Base-by-base conservation (phyloP, 2,113 vertebrate species). In the Lepidothrix coronata region DNA sequence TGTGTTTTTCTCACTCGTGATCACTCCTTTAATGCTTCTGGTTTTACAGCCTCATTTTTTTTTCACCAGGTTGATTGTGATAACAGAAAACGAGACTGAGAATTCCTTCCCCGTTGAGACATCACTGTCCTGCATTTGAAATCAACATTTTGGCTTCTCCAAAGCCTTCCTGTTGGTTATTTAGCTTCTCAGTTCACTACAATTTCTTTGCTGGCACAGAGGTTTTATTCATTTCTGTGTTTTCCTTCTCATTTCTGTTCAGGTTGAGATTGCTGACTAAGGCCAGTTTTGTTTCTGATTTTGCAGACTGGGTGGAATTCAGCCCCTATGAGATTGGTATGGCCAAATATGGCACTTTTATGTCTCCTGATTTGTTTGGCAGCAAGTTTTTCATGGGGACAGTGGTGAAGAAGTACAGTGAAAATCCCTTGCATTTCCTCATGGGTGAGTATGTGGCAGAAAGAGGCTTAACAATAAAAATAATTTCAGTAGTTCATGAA, bases 351-450 rank as follows among this genome's bases (percentile, higher is more conserved):
- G 99, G 99, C 27, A 99, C 99, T 41, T 99, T 99, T 61, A 99
- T 99, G 99, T 97, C 98, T 41, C 99, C 99, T 27, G 98, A 99
- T 96, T 84, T 99, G 93, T 99, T 99, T 94, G 99, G 99, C 93
- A 99, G 99, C 98, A 99, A 99, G 97, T 99, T 99, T 98, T 99
- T 99, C 97, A 99, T 99, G 99, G 99, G 99, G 61, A 99, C 98
- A 21, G 98, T 98, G 77, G 98, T 99, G 68, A 99, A 98, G 97
- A 99, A 98, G 71, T 98, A 99, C 18, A 97, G 97, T 23, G 99
- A 99, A 97, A 99, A 99, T 85, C 99, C 99, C n/a, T 96, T 99
- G 86, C 99, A 99, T 97, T 99, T 99, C 96, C 96, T 99, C 85
- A 99, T 99, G 99, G 99, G 99, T 99, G 97, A 98, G 98, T 97